Conservation (phyloP, 2,113 vertebrate genomes). For the Ophiodon elongatus region DNA sequence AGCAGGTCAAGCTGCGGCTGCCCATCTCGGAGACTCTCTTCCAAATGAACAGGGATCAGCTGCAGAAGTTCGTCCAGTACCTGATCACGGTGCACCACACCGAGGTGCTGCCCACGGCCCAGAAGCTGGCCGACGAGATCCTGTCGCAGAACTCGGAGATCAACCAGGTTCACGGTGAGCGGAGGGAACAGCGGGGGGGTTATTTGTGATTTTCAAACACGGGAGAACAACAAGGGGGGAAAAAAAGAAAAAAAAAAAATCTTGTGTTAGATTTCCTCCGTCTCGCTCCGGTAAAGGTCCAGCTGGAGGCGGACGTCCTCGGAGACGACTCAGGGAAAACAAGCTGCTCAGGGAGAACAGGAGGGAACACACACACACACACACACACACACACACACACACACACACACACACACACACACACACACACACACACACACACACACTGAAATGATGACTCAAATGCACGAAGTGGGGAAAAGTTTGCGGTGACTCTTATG, state of each 20-base stretch:
- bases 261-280: constrained; percentile 7
- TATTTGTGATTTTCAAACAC: no score
- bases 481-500: neutral
- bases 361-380: neutral
- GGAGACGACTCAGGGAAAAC: constrained; percentile 20
- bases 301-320: constrained; percentile 15
- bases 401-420: constrained; percentile 5
- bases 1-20: constrained; percentile 97
- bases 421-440: neutral
- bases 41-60: constrained; percentile 98
- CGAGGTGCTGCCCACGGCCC: constrained; percentile 97
- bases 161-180: constrained; percentile 98
- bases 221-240: no score
- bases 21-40: constrained; percentile 99
- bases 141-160: constrained; percentile 98
- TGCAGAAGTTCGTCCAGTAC: constrained; percentile 99
- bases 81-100: constrained; percentile 98
- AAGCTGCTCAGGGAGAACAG: constrained; percentile 25
- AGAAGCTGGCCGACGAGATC: constrained; percentile 97
- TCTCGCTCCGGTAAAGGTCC: constrained; percentile 14
- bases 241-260: neutral
- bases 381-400: constrained; percentile 3
- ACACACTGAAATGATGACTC: no score
- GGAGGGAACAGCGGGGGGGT: no score
- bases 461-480: neutral